Evolutionary conservation across 2,888 invertebrate genomes (phyloP).

Genomic region (Phaedon cochleariae): DNA sequence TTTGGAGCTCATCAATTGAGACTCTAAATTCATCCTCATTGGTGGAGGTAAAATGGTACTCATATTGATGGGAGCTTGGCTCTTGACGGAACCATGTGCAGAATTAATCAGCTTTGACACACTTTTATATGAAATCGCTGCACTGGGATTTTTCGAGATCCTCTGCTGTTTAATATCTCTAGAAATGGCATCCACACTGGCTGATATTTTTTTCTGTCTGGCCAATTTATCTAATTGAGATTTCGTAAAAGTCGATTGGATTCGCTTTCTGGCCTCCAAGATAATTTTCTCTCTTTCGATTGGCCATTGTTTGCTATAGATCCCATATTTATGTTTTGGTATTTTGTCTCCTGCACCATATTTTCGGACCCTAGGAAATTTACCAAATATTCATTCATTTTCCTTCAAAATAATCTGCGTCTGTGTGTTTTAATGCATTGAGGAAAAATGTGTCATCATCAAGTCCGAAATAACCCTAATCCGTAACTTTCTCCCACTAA

Average conservation of each 20-base stretch:
- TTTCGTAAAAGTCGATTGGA: conserved; percentile 36
- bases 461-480: no score
- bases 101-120: conserved; percentile 36
- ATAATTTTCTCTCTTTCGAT: conserved; percentile 48
- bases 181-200: conserved; percentile 34
- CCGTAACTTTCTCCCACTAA: no score
- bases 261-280: conserved; percentile 37
- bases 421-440: no score
- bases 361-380: conserved; percentile 50
- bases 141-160: conserved; percentile 19
- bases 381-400: no score
- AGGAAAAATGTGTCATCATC: no score
- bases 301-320: conserved; percentile 62
- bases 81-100: not conserved
- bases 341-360: conserved; percentile 61
- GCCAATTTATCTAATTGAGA: conserved; percentile 33
- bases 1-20: not conserved
- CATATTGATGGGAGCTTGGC: not conserved
- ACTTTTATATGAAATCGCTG: conserved; percentile 32
- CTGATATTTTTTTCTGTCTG: conserved; percentile 33
- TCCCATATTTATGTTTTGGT: conserved; percentile 62
- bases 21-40: not conserved
- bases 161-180: conserved; percentile 17
- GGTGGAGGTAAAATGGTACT: not conserved
- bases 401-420: no score